These are phyloP conservation scores for Calidris pygmaea DNA, from an alignment of 2,113 vertebrate species.

Conservation along the genomic window DNA sequence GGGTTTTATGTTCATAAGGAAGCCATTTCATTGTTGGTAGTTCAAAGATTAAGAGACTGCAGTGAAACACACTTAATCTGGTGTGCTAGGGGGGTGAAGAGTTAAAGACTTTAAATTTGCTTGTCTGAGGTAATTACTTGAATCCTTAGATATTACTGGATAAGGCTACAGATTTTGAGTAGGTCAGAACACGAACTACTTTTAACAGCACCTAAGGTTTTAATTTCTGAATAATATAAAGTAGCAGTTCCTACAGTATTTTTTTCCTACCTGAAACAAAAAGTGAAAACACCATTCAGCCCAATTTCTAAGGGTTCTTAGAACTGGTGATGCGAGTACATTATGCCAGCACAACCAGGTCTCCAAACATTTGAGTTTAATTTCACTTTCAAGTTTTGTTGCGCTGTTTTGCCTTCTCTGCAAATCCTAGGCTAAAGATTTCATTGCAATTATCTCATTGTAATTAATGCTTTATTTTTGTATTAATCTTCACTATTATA, in stretches of 20 bases:
- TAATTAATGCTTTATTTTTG: neutral
- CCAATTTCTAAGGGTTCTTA: neutral
- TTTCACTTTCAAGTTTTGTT: neutral
- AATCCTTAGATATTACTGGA: neutral
- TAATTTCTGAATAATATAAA: neutral
- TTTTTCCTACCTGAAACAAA: neutral
- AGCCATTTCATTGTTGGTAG: neutral
- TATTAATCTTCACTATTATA: neutral
- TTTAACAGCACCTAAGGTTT: neutral
- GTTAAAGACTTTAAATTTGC: neutral
- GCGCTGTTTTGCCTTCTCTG: neutral
- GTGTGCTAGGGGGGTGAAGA: neutral
- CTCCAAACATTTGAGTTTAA: neutral
- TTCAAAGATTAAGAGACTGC: neutral
- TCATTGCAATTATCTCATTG: neutral
- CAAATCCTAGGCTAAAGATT: neutral
- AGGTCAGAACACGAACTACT: neutral
- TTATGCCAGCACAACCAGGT: neutral
- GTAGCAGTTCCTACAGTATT: neutral
- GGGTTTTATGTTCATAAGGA: neutral
- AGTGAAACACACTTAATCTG: neutral
- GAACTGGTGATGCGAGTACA: neutral
- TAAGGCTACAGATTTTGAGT: neutral
- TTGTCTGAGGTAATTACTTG: neutral
- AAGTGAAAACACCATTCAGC: neutral